These are phyloP conservation scores for Castor canadensis DNA, from an alignment of 2,113 vertebrate genomes.

Conservation along the genomic window DNA sequence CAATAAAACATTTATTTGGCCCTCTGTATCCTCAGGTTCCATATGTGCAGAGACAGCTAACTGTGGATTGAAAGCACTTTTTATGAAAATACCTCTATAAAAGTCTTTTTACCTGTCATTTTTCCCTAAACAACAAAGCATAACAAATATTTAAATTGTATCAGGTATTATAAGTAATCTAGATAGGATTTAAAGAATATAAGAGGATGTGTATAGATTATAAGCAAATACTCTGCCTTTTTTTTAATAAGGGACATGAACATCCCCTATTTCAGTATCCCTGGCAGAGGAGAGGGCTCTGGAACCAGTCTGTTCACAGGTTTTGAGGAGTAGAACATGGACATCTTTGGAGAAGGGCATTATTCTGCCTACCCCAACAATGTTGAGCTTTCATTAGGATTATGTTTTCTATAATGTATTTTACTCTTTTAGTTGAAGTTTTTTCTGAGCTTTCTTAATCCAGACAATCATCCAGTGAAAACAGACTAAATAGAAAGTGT, in stretches of 20 bases:
- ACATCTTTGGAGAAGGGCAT: not conserved
- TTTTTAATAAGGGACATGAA: not conserved
- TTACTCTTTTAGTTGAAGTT: not conserved
- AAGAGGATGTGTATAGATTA: not conserved
- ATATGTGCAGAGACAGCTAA: not conserved
- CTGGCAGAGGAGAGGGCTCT: rapidly evolving
- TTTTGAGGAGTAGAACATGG: not conserved
- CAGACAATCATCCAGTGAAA: not conserved
- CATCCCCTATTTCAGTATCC: not conserved
- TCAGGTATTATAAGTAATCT: not conserved
- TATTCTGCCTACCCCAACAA: not conserved
- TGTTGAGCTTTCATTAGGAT: not conserved
- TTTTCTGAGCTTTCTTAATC: not conserved
- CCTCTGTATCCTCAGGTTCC: not conserved
- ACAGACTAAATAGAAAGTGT: not conserved
- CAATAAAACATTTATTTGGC: too few species aligned
- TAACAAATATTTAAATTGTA: not conserved
- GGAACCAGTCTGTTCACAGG: not conserved
- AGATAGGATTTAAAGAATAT: not conserved
- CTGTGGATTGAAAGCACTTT: not conserved
- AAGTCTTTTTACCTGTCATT: not conserved
- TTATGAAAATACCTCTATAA: too few species aligned
- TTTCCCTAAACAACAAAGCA: not conserved
- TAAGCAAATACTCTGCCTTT: not conserved
- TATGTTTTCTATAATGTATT: not conserved